Evolutionary conservation across 1,140 invertebrate genomes (phyloP), one percentile per base, ranked within the genome.

Genomic region (Lordiphosa mommai): DNA sequence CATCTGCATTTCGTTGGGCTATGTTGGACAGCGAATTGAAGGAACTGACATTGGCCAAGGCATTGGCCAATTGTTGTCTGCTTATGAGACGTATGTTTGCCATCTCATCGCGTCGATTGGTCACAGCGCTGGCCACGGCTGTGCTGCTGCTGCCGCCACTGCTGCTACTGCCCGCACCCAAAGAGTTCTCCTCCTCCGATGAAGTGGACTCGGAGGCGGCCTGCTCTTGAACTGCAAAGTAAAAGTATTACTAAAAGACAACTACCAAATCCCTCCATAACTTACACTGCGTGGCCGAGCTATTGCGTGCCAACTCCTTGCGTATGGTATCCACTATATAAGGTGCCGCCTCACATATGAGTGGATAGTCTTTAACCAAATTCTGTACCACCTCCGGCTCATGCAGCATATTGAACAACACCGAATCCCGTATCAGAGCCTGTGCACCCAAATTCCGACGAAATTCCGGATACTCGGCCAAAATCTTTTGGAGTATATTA

Each of bases 321-420:
- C 85, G 76, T 48, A 86, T 73, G 20, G 87, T 89, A 36, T 88
- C 79, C 3, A 88, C 84, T 33, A 89, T 88, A 44, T 86, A 89
- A 0, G 86, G 68, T 9, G 88, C 70, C 10, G 88, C 77, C 2
- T 88, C 85, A 23, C 84, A 86, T 13, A 89, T 88, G 4, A 88
- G 61, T 0, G 87, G 87, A 60, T 89, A 88, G 10, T 86, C 65
- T 3, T 86, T 63, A 1, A 72, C 69, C 3, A 88, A 49, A 53
- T 82, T 88, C 30, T 88, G 69, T 2, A 88, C 73, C 2, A 87
- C 82, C 32, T 89, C 71, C 7, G 64, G 65, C 32, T 88, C 69
- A 17, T 87, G 79, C 13, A 89, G 34, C 52, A 86, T 73, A 32
- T 88, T 85, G 6, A 89, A 87, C 0, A 89, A 51, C 6, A 89